phyloP scores from a whole-genome alignment of 2,888 invertebrate genomes.

The Petrophora chlorosata region DNA sequence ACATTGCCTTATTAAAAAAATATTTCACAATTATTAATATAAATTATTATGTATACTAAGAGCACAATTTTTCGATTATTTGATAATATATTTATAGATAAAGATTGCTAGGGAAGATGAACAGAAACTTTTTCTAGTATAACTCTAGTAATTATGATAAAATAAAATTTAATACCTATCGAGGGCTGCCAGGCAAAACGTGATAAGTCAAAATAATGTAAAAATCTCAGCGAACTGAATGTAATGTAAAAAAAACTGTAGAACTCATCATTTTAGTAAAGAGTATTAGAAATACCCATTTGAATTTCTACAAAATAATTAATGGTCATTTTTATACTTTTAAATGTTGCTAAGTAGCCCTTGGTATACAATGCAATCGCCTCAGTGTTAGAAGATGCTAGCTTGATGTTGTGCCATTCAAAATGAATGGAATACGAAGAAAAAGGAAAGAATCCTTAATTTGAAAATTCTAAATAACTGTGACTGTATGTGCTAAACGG shows the following conservation, averaged over 20 bases:
- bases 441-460: background rate
- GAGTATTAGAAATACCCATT: no score
- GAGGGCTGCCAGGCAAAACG: background rate
- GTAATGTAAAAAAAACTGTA: background rate
- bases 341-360: background rate
- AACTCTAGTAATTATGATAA: slow-evolving; percentile 1
- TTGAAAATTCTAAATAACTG: background rate
- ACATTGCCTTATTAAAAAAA: slow-evolving; percentile 72
- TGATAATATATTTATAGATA: slow-evolving; percentile 17
- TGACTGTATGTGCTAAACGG: no score
- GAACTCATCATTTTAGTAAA: no score
- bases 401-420: slow-evolving; percentile 52
- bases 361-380: slow-evolving; percentile 39
- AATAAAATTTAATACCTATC: background rate
- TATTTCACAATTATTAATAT: slow-evolving; percentile 55
- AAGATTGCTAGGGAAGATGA: slow-evolving; percentile 9
- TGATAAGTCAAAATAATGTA: background rate
- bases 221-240: background rate
- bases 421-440: background rate
- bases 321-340: background rate
- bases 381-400: slow-evolving; percentile 68
- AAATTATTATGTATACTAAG: slow-evolving; percentile 36
- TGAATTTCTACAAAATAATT: no score
- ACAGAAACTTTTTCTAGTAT: slow-evolving; percentile 10
- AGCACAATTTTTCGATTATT: slow-evolving; percentile 58